Evolutionary conservation across 2,797 vertebrate species (phyloP).

Genomic region (Danio jaintianensis): DNA sequence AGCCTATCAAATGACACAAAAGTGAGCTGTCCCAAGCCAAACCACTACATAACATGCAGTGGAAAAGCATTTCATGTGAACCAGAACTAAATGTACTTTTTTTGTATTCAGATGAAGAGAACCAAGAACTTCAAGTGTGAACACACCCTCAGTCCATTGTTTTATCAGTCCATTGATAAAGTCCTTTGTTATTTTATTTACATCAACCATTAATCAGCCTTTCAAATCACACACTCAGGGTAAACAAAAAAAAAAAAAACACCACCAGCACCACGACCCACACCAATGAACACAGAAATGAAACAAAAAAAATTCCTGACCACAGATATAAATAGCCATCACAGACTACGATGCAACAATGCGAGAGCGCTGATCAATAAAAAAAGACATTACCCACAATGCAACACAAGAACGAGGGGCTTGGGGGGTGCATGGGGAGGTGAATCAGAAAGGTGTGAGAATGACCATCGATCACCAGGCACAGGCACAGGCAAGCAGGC

Average conservation of each 20-base stretch:
- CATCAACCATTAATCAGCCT: background rate
- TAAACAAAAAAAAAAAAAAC: conserved; percentile 42
- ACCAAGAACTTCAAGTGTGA: background rate
- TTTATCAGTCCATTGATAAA: background rate
- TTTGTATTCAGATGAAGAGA: too few relatives aligned
- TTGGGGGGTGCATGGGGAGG: conserved; percentile 33
- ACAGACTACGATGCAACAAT: conserved; percentile 67
- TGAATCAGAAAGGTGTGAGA: conserved; percentile 51
- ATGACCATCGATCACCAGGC: conserved; percentile 79
- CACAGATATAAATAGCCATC: conserved; percentile 44
- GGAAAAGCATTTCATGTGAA: too few relatives aligned
- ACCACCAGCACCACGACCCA: conserved; percentile 22
- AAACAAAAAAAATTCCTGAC: conserved; percentile 37
- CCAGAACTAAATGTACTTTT: too few relatives aligned
- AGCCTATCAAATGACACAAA: conserved; percentile 5
- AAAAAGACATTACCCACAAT: conserved; percentile 68
- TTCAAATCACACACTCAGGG: conserved; percentile 5
- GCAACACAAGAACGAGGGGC: conserved; percentile 71
- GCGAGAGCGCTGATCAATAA: conserved; percentile 68
- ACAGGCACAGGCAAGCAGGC: conserved; percentile 80
- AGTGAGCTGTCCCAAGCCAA: too few relatives aligned
- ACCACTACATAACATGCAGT: too few relatives aligned
- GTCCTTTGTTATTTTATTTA: conserved; percentile 4
- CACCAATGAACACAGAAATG: conserved; percentile 27
- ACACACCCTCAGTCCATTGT: background rate